Percentiles rank a stretch among this genome's conserved stretches.
These are phyloP conservation scores for Drosophila meridiana DNA, from an alignment of 2,888 invertebrate species.

Conservation along the genomic window DNA sequence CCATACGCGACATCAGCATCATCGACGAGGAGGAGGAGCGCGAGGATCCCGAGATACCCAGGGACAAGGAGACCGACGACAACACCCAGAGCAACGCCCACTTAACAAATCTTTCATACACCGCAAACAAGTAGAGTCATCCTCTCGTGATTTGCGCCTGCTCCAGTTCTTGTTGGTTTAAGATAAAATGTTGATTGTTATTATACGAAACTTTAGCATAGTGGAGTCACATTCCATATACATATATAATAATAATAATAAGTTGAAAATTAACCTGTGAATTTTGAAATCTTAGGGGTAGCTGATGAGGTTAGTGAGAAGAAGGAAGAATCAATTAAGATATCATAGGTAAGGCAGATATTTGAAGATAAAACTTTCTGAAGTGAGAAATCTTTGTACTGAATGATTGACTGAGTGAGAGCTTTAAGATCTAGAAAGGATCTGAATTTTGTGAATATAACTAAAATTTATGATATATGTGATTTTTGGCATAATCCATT, in stretches of 20 bases:
- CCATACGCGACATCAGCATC: conserved; percentile 94
- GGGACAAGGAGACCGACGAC: conserved; percentile 81
- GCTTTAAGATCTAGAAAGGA: not conserved
- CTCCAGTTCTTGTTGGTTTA: conserved; percentile 39
- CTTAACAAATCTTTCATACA: conserved; percentile 66
- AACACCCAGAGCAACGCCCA: conserved; percentile 83
- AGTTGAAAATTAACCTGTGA: conserved; percentile 5
- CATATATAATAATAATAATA: conserved; percentile 39
- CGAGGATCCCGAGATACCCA: conserved; percentile 86
- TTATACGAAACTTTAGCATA: conserved; percentile 26
- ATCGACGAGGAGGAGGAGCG: conserved; percentile 93
- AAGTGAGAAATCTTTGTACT: not conserved
- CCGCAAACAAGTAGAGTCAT: conserved; percentile 60
- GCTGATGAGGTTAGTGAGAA: not conserved
- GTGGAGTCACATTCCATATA: conserved; percentile 33
- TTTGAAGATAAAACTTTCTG: not conserved
- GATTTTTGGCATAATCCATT: not conserved
- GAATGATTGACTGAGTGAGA: not conserved
- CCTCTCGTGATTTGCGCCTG: not conserved
- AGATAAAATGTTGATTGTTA: conserved; percentile 52
- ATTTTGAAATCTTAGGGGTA: not conserved
- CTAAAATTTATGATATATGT: not conserved
- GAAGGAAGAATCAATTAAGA: not conserved
- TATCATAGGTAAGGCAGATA: too few species aligned
- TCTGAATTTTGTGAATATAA: not conserved